Base-by-base conservation (phyloP, 1,140 invertebrate species). In the Babylonia areolata region DNA sequence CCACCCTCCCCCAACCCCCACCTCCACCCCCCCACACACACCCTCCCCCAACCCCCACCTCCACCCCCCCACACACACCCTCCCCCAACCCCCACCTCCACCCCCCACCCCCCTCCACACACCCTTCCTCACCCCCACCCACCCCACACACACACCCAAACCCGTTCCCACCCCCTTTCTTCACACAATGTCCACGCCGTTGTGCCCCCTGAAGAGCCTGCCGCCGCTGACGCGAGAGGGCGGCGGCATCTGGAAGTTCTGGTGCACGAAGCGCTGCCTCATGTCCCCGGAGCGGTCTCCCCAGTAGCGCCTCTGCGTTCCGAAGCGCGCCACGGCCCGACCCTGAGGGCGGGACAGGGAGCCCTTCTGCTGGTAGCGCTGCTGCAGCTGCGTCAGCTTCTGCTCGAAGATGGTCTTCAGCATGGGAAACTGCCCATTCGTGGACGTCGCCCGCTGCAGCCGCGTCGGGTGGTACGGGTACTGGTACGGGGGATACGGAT, bases 351-450 rank as follows among this genome's bases (percentile, higher is more conserved):
- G 40, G n/a, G 58, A 11, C 3, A 75, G 35, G 5, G 71, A 73
- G 15, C 83, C 86, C 20, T 37, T 64, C 33, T 81, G 82, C 78
- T 73, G 84, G 77, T 64, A 73, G 58, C 84, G 81, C 79, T 89
- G 78, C 82, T 92, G 92, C 82, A 92, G 90, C 86, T 90, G 89
- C 82, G 90, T 90, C 28, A 93, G 86, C 54, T 91, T 90, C 84
- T 92, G 90, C 80, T 93, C 90, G 88, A 93, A 92, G 81, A 93
- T 93, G 85, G 91, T 91, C 87, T 93, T 90, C 58, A 92, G 87
- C 58, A 90, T 80, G 35, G 91, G 92, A n/a, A 92, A 87, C 58
- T 90, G 87, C 46, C 84, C 89, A 39, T 80, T 88, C 31, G 86
- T 83, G 2, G 81, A 84, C 28, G 84, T 54, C 11, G 42, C 37